Base-by-base conservation (phyloP, 2,888 invertebrate genomes). In the Archaeoteleia sp. region DNA sequence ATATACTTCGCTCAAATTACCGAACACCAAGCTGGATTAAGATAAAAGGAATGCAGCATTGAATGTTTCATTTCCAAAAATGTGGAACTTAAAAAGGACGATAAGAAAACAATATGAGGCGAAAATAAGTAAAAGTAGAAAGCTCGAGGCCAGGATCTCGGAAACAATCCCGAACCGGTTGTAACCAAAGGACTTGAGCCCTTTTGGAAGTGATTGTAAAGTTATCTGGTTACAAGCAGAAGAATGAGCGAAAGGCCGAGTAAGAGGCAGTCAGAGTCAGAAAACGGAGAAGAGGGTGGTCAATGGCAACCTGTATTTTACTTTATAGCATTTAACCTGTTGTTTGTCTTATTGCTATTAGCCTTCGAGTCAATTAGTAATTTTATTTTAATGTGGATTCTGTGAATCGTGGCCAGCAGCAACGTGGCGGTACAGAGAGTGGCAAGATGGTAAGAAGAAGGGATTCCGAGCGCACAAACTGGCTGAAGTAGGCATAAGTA, bases 321-420 rank as follows among this genome's bases (percentile, higher is more conserved):
- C 78, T 84, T 84, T 83, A 83, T 82, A 82, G 82, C 82, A 82
- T 82, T 84, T 82, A 84, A 77, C 73, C 74, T 75, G 79, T 79
- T 82, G 82, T 84, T 84, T 85, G 83, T 82, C 82, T 84, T 83
- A 84, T 84, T 83, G 80, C 83, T 78, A 83, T 83, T 83, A 83
- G 79, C 78, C 78, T 76, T 65, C 76, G 79, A 70, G 70, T 82
- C 83, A 84, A 84, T 84, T 84, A 82, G 84, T 79, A 83, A 84
- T 84, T 84, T 82, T 74, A 78, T 78, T 82, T 85, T 85, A 83
- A 84, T 83, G 84, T 71, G 74, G 79, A 82, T 85, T 85, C 84
- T 74, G 72, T 80, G 84, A 84, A 84, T 76, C 45, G 60, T 57
- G 62, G 70, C 62, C 55, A 48, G 51, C 37, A 66, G 49, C 66